Evolutionary conservation across 1,140 invertebrate genomes (phyloP), one percentile per base, ranked within the genome.

Genomic region (Drosophila hydei): DNA sequence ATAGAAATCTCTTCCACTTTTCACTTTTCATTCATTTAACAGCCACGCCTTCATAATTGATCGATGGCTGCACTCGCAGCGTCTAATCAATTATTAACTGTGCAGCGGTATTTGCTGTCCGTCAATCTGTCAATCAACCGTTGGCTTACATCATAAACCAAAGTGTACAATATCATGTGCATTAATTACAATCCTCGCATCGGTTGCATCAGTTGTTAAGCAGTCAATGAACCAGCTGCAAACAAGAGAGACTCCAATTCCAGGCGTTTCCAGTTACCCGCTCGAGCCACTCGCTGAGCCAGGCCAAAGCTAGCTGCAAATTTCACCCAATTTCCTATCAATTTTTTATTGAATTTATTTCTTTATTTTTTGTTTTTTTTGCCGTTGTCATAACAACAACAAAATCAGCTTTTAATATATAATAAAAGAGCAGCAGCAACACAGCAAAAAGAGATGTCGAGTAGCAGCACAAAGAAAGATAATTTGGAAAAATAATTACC

Each of bases 321-420:
- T 73, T 73, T 73, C 71, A 73, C 81, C 81, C 81, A 85, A 85
- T 87, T 85, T 87, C 83, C 81, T 65, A 80, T 80, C 77, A 77
- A 40, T 40, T 68, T 71, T 42, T 73, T 67, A 68, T 72, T 68
- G 50, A 72, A 68, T 76, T 67, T 79, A 9, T 33, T 9, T 33
- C 30, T 33, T 11, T 33, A 33, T 33, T 33, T 33, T 33, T 27
- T 40, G 38, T 16, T 16, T n/a, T 42, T 16, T n/a, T 67, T 25
- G 51, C 9, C 9, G 9, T 54, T 56, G 59, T 81, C 78, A 81
- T 81, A 77, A 81, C 51, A 80, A 77, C 78, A 79, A 79, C 63
- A 77, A 69, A 75, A 75, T 63, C 77, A 77, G 51, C 59, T 77
- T 69, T 81, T 77, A 80, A 85, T 87, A 77, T 74, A 75, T 59